A percentile compares a stretch with the other conserved stretches of the same genome.
phyloP scores from a whole-genome alignment of 2,888 invertebrate genomes.

The Branchellion lobata region DNA sequence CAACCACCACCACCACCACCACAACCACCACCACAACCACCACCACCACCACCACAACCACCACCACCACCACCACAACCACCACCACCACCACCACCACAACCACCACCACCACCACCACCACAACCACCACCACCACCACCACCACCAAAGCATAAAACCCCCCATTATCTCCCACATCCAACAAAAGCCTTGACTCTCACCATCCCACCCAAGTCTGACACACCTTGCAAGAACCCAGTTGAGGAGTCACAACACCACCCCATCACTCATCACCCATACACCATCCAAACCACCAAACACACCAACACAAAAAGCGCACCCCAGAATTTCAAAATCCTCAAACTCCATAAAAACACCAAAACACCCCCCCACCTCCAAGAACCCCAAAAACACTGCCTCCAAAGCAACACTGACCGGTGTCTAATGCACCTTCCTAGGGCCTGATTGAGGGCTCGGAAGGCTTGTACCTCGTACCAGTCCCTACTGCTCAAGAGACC shows the following conservation, averaged over 20 bases:
- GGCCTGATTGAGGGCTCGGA: slow-evolving; percentile 78
- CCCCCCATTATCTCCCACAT: not conserved
- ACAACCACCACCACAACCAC: no score
- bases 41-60: no score
- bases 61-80: no score
- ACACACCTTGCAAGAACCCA: no score
- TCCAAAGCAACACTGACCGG: slow-evolving; percentile 56
- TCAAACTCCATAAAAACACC: not conserved
- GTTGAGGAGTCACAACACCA: no score
- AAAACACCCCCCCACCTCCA: not conserved
- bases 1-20: no score
- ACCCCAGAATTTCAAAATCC: not conserved
- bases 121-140: not conserved
- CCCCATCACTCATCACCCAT: not conserved
- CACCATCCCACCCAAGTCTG: no score
- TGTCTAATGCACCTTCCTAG: slow-evolving; percentile 79
- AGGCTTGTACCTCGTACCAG: slow-evolving; percentile 75
- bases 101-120: not conserved
- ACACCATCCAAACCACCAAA: not conserved
- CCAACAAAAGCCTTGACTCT: no score
- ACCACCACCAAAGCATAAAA: not conserved
- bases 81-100: not conserved
- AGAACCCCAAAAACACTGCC: not conserved
- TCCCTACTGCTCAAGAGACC: slow-evolving; percentile 68
- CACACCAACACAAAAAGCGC: not conserved